phyloP scores from a whole-genome alignment of 2,888 invertebrate genomes.

The Dorcus hopei region DNA sequence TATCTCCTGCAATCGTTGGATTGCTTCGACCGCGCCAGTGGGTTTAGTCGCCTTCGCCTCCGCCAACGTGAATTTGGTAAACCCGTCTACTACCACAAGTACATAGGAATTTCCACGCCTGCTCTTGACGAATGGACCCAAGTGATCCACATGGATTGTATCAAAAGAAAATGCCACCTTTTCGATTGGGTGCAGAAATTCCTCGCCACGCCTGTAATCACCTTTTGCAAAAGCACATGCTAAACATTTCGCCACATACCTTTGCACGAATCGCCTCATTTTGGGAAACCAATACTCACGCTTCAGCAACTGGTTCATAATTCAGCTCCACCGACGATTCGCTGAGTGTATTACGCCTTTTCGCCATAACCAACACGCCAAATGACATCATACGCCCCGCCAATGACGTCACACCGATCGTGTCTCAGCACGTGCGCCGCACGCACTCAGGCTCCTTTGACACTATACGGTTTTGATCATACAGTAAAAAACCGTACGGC shows the following conservation, averaged over 20 bases:
- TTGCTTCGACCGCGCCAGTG: neutral
- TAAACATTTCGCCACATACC: conserved; percentile 42
- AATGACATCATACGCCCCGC: no score
- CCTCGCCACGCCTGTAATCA: conserved; percentile 25
- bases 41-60: no score
- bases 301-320: conserved; percentile 23
- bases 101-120: conserved; percentile 18
- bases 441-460: no score
- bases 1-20: no score
- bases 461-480: no score
- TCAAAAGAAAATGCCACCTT: conserved; percentile 20
- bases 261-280: conserved; percentile 39
- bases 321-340: no score
- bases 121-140: conserved; percentile 23
- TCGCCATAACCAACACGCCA: no score
- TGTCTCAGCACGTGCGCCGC: no score
- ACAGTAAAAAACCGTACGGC: no score
- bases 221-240: conserved; percentile 28
- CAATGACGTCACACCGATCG: no score
- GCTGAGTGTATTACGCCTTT: no score
- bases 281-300: conserved; percentile 45
- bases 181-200: conserved; percentile 26
- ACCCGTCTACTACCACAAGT: conserved; percentile 25
- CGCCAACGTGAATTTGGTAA: conserved; percentile 15
- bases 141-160: conserved; percentile 26